A percentile compares a stretch with the other conserved stretches of the same genome.
Conservation (phyloP, 1,140 invertebrate genomes). For the Achatina immaculata region DNA sequence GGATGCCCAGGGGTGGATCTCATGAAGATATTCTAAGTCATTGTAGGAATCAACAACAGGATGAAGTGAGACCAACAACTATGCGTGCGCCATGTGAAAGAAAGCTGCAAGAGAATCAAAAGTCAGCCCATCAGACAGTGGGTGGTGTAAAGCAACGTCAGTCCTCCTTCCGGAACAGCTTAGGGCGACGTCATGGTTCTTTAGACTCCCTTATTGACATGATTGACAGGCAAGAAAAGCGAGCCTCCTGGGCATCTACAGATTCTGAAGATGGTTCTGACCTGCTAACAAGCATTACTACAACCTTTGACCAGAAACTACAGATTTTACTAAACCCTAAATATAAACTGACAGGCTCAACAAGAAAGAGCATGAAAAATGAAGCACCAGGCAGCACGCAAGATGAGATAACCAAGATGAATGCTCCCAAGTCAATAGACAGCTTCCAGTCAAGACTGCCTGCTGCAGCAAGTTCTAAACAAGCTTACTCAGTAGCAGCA, state of each 20-base stretch:
- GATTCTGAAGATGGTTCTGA: slow-evolving; percentile 76
- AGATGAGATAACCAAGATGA: not conserved
- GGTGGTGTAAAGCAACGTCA: not conserved
- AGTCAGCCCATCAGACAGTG: not conserved
- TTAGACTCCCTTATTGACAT: slow-evolving; percentile 78
- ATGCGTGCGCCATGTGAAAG: not conserved
- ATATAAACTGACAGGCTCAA: slow-evolving; percentile 53
- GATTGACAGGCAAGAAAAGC: slow-evolving; percentile 56
- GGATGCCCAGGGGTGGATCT: slow-evolving; percentile 7
- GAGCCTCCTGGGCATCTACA: slow-evolving; percentile 57
- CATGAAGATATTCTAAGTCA: slow-evolving; percentile 15
- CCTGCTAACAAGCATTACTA: slow-evolving; percentile 79
- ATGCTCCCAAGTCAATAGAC: no score
- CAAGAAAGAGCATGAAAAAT: slow-evolving; percentile 39
- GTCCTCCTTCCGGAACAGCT: slow-evolving; percentile 18
- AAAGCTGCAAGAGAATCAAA: not conserved
- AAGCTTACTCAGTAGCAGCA: not conserved
- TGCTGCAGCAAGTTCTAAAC: not conserved
- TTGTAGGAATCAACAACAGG: not conserved
- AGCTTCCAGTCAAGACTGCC: not conserved
- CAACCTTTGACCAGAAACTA: slow-evolving; percentile 82
- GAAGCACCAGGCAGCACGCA: slow-evolving; percentile 62
- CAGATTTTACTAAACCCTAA: slow-evolving; percentile 73
- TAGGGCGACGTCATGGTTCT: slow-evolving; percentile 71
- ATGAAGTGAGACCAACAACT: not conserved